Evolutionary conservation across 2,113 vertebrate species (phyloP).

Genomic region (Spheniscus mendiculus): DNA sequence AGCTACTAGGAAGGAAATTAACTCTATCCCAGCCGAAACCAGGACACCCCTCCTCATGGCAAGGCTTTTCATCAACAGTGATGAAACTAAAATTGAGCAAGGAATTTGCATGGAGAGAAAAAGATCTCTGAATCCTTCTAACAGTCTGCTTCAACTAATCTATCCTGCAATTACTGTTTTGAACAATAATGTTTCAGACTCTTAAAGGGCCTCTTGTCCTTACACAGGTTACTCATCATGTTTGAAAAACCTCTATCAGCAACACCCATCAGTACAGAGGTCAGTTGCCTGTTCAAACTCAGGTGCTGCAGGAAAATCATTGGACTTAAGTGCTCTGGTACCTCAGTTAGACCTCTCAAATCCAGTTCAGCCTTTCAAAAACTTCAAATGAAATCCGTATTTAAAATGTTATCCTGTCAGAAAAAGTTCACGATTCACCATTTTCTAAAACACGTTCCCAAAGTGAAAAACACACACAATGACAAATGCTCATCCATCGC

Average conservation of each 20-base stretch:
- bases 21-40: too few species aligned
- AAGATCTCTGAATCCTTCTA: not conserved
- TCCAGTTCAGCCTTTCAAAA: not conserved
- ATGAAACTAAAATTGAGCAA: not conserved
- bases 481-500: not conserved
- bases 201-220: not conserved
- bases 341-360: not conserved
- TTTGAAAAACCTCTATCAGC: not conserved
- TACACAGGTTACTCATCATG: accelerated
- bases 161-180: not conserved
- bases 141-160: not conserved
- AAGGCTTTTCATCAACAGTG: not conserved
- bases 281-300: not conserved
- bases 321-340: not conserved
- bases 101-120: not conserved
- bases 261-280: not conserved
- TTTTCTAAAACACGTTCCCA: not conserved
- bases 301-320: not conserved
- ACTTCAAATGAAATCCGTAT: not conserved
- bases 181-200: not conserved
- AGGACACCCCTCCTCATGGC: too few species aligned
- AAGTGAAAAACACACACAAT: not conserved
- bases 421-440: not conserved
- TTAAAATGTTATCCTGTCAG: not conserved
- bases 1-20: too few species aligned